phyloP scores from a whole-genome alignment of 2,113 vertebrate species.

The Aplodontia rufa region DNA sequence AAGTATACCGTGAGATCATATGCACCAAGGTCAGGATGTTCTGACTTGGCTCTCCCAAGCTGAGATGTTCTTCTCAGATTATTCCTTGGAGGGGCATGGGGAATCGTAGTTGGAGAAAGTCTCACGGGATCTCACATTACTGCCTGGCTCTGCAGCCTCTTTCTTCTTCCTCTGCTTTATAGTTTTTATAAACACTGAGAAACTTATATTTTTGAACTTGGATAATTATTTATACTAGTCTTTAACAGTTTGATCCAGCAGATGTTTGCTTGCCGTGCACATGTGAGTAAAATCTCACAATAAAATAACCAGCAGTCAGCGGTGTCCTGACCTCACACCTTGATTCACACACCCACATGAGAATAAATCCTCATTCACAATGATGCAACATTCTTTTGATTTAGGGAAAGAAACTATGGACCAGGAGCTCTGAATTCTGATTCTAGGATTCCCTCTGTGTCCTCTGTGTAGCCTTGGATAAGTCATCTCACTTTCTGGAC shows the following conservation, averaged over 20 bases:
- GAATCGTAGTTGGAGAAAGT: not conserved
- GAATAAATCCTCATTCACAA: not conserved
- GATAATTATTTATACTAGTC: slow-evolving; percentile 55
- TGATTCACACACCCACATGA: not conserved
- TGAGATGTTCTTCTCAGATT: slow-evolving; percentile 53
- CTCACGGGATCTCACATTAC: slow-evolving; percentile 50
- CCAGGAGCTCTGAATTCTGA: not conserved
- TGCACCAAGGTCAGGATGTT: slow-evolving; percentile 80
- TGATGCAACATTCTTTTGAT: not conserved
- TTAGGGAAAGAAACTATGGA: not conserved
- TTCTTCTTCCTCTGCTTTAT: slow-evolving; percentile 52
- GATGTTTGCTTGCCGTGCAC: slow-evolving; percentile 48
- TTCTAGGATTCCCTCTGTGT: not conserved
- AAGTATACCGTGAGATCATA: slow-evolving; percentile 75
- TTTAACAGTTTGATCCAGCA: slow-evolving; percentile 56
- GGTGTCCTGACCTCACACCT: not conserved
- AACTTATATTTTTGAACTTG: slow-evolving; percentile 56
- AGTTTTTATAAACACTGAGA: slow-evolving; percentile 57
- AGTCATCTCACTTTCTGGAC: not conserved
- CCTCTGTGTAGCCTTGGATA: not conserved
- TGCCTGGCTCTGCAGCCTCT: not conserved
- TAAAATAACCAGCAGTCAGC: not conserved
- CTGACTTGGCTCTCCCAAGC: slow-evolving; percentile 38
- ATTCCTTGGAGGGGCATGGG: not conserved
- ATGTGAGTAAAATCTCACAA: slow-evolving; percentile 18